These are phyloP conservation scores for Dufourea novaeangliae DNA, from an alignment of 1,140 invertebrate species.

Conservation along the genomic window DNA sequence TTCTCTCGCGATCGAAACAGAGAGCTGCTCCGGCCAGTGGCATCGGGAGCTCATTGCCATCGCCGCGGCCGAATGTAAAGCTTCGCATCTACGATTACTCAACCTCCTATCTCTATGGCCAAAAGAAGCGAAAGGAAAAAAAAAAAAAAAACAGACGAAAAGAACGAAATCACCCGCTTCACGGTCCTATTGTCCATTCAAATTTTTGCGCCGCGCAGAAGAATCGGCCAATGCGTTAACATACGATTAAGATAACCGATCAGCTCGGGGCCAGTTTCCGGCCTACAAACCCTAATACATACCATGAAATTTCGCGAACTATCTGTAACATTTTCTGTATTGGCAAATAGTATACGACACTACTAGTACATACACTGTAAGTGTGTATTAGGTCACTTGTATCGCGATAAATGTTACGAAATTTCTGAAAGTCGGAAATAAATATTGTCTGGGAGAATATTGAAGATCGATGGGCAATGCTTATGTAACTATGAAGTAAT, in stretches of 20 bases:
- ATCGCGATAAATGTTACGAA: too few relatives aligned
- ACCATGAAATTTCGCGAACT: too few relatives aligned
- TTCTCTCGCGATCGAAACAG: slow-evolving; percentile 50
- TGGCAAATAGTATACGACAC: too few relatives aligned
- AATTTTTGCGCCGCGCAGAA: neutral
- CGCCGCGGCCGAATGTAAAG: slow-evolving; percentile 31
- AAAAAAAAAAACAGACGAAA: neutral
- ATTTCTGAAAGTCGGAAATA: too few relatives aligned
- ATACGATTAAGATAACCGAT: slow-evolving; percentile 2
- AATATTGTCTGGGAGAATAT: too few relatives aligned
- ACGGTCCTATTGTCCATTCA: neutral
- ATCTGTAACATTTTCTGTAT: too few relatives aligned
- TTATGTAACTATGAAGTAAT: too few relatives aligned
- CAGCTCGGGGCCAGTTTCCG: neutral
- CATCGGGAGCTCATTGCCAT: slow-evolving; percentile 50
- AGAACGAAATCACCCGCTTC: neutral
- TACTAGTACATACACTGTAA: too few relatives aligned
- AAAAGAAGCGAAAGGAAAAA: neutral
- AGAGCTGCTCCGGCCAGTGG: slow-evolving; percentile 47
- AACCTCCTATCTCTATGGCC: neutral
- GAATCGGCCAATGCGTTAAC: neutral
- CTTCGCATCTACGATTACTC: slow-evolving; percentile 46
- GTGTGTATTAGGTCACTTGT: too few relatives aligned
- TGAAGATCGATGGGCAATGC: too few relatives aligned
- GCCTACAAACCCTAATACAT: neutral